Evolutionary conservation across 2,797 vertebrate species (phyloP), one percentile per base, ranked within the genome.

Genomic region (Mormyrops attenuatus): DNA sequence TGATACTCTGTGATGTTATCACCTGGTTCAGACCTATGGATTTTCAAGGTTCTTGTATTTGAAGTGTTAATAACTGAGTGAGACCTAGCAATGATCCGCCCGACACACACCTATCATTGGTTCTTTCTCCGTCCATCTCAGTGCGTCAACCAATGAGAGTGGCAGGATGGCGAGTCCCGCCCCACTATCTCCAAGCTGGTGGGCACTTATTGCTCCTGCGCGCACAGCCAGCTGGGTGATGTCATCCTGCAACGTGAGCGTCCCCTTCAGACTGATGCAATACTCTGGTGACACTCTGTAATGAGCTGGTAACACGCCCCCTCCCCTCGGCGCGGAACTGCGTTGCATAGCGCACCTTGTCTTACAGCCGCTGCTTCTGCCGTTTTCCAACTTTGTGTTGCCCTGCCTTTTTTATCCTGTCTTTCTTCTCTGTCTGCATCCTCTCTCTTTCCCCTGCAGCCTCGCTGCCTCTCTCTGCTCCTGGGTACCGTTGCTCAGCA

Each of bases 401-500:
- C 87, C n/a, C 5, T 15, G 53, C 26, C 30, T 30, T 88, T 66
- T 66, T 69, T 53, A 87, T 66, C 87, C 44, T 60, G 69, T 60
- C 66, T 84, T 6, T 55, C 84, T 87, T 44, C 17, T 53, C 13
- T 9, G 77, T 49, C 49, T 85, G 41, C 34, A n/a, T 69, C 73
- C 30, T 85, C 63, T 47, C 41, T 84, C 80, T 49, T 84, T 44
- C n/a, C 80, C 82, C 82, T 85, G 82, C 82, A 85, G 80, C 38
- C 91, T 84, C 88, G 89, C 88, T 93, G 91, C 94, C 94, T 95
- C 94, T 93, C 94, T 94, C 91, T 93, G 93, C 92, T 93, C 91
- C 94, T 88, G 90, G 89, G 92, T 93, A 94, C 93, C 94, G 93
- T 95, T 93, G 92, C 95, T 95, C 95, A 96, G 95, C 95, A 95